These are phyloP conservation scores for Alces alces DNA, from an alignment of 2,113 vertebrate genomes.

Conservation along the genomic window DNA sequence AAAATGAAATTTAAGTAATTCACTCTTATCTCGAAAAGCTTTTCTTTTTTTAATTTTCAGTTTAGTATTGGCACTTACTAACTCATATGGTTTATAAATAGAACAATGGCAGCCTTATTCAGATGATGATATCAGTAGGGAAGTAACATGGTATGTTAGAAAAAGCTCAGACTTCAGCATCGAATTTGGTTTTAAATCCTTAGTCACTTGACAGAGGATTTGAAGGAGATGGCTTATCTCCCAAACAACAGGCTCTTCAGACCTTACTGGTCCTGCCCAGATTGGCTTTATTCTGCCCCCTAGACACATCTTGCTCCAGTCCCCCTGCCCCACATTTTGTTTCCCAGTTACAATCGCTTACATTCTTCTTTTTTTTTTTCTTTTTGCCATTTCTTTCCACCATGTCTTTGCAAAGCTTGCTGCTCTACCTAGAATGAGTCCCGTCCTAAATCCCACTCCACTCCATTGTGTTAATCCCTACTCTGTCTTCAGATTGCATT, in stretches of 20 bases:
- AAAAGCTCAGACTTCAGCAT: not conserved
- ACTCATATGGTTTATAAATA: not conserved
- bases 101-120: not conserved
- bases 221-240: not conserved
- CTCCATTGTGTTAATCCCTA: not conserved
- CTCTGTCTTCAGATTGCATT: not conserved
- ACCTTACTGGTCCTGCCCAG: too few species aligned
- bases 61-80: not conserved
- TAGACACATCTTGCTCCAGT: rapidly evolving
- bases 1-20: not conserved
- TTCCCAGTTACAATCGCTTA: not conserved
- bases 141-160: not conserved
- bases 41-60: not conserved
- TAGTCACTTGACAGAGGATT: not conserved
- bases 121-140: not conserved
- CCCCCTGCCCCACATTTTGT: not conserved
- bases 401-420: not conserved
- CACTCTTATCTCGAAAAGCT: not conserved
- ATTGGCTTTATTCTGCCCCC: rapidly evolving
- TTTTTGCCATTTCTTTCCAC: not conserved
- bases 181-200: not conserved
- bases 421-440: not conserved
- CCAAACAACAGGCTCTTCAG: not conserved
- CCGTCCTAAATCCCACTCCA: not conserved
- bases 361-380: not conserved